Evolutionary conservation across 2,888 invertebrate species (phyloP).

Genomic region (Rotaria macrura): DNA sequence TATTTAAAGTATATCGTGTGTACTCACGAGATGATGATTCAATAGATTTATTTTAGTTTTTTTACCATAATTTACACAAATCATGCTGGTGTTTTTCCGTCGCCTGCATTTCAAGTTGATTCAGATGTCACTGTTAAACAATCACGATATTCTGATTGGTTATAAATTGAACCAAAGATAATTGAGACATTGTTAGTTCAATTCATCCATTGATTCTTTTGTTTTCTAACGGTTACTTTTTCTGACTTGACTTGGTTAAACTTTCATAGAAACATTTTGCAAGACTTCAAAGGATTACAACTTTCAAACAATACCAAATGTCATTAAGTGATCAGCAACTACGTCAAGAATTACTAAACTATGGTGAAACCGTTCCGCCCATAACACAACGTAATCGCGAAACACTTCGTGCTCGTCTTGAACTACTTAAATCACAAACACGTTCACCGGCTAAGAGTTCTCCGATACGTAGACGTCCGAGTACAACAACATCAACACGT

Average conservation of each 20-base stretch:
- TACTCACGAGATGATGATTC: too few species aligned
- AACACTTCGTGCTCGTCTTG: background rate
- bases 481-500: background rate
- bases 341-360: background rate
- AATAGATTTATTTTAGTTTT: too few species aligned
- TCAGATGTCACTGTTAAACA: background rate
- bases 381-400: slow-evolving; percentile 17
- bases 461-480: background rate
- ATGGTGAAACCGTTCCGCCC: background rate
- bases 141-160: background rate
- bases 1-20: too few species aligned
- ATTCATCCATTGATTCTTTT: background rate
- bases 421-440: background rate
- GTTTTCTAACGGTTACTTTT: background rate
- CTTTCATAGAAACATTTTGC: background rate
- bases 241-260: background rate
- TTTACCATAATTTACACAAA: too few species aligned
- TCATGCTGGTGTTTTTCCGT: too few species aligned
- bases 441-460: background rate
- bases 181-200: background rate
- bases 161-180: background rate
- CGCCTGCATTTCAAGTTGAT: background rate
- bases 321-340: background rate
- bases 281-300: background rate
- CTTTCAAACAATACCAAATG: background rate